Conservation (phyloP, 1,140 invertebrate genomes). For the Dermatophagoides farinae region DNA sequence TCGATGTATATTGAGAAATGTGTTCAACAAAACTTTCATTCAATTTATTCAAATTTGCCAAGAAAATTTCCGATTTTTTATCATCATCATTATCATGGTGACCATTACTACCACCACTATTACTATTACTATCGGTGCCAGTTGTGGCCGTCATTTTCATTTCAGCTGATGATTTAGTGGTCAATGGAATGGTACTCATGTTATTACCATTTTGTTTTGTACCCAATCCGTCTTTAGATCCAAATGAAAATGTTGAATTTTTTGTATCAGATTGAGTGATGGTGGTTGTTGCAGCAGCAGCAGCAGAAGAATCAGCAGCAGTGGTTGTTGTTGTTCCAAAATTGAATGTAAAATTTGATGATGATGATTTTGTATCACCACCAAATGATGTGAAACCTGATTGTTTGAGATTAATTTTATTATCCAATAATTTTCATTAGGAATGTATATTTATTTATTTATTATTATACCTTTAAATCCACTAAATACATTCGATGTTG, state of each 20-base stretch:
- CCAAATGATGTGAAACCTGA: too few species aligned
- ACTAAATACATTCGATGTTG: neutral
- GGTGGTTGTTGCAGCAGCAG: neutral
- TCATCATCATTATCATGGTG: neutral
- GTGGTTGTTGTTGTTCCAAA: neutral
- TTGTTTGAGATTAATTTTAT: neutral
- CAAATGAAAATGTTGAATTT: neutral
- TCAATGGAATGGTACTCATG: neutral
- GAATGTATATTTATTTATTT: neutral
- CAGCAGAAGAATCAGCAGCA: neutral
- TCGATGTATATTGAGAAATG: conserved; percentile 1
- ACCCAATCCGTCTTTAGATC: neutral
- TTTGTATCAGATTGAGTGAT: neutral
- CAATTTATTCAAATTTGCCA: neutral
- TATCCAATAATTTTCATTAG: neutral
- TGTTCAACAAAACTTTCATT: conserved; percentile 2
- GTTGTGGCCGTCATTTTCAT: neutral
- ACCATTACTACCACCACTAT: neutral
- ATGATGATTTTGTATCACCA: neutral
- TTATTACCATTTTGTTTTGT: neutral
- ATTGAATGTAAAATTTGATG: neutral
- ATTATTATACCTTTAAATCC: neutral
- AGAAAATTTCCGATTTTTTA: neutral
- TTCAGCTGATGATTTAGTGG: neutral
- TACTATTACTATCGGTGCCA: neutral